Evolutionary conservation across 2,888 invertebrate species (phyloP).

Genomic region (Chrysotoxum bicinctum): DNA sequence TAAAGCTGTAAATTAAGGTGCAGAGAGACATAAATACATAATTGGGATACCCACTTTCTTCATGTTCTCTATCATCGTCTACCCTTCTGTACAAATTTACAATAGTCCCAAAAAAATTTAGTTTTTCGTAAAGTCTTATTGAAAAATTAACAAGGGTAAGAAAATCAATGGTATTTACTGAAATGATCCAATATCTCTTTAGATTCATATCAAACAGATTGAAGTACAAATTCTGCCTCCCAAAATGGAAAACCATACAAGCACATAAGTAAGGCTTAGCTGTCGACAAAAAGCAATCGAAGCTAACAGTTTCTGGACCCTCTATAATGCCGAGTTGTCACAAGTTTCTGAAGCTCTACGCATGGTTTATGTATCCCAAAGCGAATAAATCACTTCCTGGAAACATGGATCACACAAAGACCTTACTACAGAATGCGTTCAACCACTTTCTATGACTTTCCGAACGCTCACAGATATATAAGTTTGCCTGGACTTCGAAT

Average conservation of each 20-base stretch:
- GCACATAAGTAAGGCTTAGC: constrained; percentile 87
- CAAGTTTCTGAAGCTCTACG: constrained; percentile 82
- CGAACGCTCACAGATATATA: constrained; percentile 88
- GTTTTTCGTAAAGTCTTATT: neutral
- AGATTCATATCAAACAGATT: neutral
- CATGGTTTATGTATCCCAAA: constrained; percentile 88
- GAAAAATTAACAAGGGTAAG: neutral
- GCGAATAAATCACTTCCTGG: constrained; percentile 92
- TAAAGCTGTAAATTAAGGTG: too few species aligned
- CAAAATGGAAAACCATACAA: constrained; percentile 90
- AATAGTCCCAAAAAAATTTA: constrained; percentile 24
- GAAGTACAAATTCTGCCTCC: neutral
- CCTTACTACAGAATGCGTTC: constrained; percentile 91
- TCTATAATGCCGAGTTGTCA: constrained; percentile 82
- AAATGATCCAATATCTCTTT: constrained; percentile 37
- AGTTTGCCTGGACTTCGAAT: constrained; percentile 93
- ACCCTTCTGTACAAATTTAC: constrained; percentile 10
- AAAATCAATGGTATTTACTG: neutral
- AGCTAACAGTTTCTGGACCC: constrained; percentile 90
- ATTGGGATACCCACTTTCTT: too few species aligned
- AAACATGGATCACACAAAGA: constrained; percentile 88
- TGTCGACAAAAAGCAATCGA: constrained; percentile 88
- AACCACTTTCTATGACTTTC: constrained; percentile 87
- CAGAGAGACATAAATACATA: too few species aligned
- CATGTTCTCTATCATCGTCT: too few species aligned